phyloP scores from a whole-genome alignment of 2,797 vertebrate species.

The Spinus pinus region DNA sequence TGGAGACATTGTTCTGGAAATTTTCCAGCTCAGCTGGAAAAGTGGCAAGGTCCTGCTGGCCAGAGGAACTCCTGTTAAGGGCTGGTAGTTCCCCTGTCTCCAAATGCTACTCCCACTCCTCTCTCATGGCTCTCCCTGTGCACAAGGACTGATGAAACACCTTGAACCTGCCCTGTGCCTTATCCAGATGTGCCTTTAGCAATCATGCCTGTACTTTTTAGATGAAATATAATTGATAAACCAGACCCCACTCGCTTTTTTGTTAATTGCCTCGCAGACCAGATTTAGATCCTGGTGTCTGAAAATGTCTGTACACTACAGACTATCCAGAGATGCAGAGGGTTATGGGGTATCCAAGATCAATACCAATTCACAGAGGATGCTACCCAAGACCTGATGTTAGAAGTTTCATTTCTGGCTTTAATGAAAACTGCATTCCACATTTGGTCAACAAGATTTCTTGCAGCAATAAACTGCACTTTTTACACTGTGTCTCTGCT shows the following conservation, averaged over 20 bases:
- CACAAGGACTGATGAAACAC: neutral
- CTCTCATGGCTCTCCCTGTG: neutral
- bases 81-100: neutral
- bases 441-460: slow-evolving; percentile 39
- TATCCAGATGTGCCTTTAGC: neutral
- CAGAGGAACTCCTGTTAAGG: neutral
- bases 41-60: neutral
- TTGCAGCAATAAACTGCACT: slow-evolving; percentile 46
- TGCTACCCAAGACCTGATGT: neutral
- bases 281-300: neutral
- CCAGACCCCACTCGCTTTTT: neutral
- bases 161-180: neutral
- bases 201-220: neutral
- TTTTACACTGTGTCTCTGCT: neutral
- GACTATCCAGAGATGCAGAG: neutral
- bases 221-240: neutral
- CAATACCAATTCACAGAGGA: slow-evolving; percentile 55
- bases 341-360: slow-evolving; percentile 18
- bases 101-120: accelerated
- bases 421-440: slow-evolving; percentile 49
- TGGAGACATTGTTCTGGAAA: neutral
- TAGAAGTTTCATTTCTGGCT: slow-evolving; percentile 45
- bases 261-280: neutral
- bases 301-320: neutral
- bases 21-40: neutral